phyloP scores from a whole-genome alignment of 2,113 vertebrate genomes.

The Bos javanicus region DNA sequence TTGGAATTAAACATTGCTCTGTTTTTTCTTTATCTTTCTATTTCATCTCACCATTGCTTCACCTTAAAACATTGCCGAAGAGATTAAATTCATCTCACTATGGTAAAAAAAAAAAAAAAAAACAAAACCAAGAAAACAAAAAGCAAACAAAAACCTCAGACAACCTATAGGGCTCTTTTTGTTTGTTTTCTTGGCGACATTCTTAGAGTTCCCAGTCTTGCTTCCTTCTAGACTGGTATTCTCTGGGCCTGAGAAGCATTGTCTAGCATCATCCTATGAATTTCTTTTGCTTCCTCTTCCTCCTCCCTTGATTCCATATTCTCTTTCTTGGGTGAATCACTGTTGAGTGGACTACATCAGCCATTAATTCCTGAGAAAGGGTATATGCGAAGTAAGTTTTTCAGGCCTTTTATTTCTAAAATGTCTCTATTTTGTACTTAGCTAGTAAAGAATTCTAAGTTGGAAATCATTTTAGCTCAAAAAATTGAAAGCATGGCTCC shows the following conservation, averaged over 20 bases:
- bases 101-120: not conserved
- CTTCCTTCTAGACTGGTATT: not conserved
- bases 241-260: not conserved
- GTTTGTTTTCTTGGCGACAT: not conserved
- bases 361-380: not conserved
- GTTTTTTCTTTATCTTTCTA: not conserved
- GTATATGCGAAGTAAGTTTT: not conserved
- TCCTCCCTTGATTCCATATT: not conserved
- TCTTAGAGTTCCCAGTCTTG: not conserved
- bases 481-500: not conserved
- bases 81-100: not conserved
- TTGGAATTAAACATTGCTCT: not conserved
- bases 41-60: not conserved
- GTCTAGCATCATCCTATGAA: not conserved
- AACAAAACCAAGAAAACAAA: not conserved
- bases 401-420: not conserved
- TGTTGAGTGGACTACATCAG: not conserved
- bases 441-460: not conserved
- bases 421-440: not conserved
- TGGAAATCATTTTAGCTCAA: not conserved
- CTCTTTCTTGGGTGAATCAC: not conserved
- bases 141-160: not conserved
- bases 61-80: not conserved
- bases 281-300: not conserved
- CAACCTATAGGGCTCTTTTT: not conserved